Evolutionary conservation across 1,140 invertebrate genomes (phyloP).

Genomic region (Mactra quadrangularis): DNA sequence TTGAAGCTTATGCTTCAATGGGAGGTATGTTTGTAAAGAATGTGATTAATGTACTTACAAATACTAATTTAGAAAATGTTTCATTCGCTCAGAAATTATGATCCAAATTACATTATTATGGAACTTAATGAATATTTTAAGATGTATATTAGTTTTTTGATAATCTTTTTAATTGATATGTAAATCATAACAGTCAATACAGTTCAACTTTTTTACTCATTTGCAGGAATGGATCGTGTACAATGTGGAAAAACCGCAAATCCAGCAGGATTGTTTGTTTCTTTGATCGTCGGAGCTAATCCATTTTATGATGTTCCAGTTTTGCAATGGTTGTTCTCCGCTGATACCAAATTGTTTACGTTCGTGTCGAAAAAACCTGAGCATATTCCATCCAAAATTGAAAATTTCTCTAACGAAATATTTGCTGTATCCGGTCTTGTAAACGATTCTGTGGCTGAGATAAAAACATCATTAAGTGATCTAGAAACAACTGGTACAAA

Average conservation of each 20-base stretch:
- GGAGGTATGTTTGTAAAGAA: no score
- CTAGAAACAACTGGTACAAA: background rate
- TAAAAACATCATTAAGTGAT: background rate
- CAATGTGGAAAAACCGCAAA: slow-evolving; percentile 49
- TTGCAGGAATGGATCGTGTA: slow-evolving; percentile 4
- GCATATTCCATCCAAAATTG: no score
- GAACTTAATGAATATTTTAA: no score
- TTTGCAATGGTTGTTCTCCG: background rate
- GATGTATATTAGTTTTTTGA: no score
- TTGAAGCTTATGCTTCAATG: no score
- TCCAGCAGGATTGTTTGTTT: slow-evolving; percentile 52
- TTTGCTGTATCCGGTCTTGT: background rate
- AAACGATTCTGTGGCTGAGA: background rate
- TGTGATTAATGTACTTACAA: no score
- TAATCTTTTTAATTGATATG: no score
- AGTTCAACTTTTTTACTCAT: no score
- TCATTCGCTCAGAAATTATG: no score
- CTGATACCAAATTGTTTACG: background rate
- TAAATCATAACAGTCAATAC: no score
- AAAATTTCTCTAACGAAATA: background rate
- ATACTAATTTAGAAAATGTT: no score
- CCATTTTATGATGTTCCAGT: slow-evolving; percentile 48
- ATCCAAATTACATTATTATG: no score
- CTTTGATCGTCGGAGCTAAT: slow-evolving; percentile 8
- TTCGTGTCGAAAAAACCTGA: slow-evolving; percentile 1